A percentile compares a stretch with the other conserved stretches of the same genome.
These are phyloP conservation scores for Sitobion miscanthi DNA, from an alignment of 1,140 invertebrate species.

Conservation along the genomic window DNA sequence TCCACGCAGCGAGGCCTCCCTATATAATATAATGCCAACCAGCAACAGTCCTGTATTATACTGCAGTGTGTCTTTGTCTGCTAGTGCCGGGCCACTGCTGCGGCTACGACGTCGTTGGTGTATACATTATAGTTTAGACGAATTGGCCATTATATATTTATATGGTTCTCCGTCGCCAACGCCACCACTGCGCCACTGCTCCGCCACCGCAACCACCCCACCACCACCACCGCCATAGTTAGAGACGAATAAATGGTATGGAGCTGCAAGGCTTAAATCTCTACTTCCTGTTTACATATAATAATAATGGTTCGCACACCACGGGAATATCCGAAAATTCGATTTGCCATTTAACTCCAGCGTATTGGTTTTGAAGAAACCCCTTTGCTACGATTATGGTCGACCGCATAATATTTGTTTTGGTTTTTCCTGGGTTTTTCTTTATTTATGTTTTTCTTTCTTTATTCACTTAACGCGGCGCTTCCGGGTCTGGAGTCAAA, in stretches of 20 bases:
- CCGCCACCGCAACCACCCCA: too few species aligned
- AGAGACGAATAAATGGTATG: neutral
- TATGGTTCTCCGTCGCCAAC: neutral
- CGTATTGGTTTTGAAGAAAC: neutral
- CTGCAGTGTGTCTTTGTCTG: neutral
- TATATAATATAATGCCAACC: neutral
- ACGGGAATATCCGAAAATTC: conserved; percentile 28
- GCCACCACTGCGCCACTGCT: too few species aligned
- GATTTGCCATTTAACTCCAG: neutral
- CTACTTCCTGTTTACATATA: neutral
- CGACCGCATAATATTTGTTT: conserved; percentile 1
- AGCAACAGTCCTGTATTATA: neutral
- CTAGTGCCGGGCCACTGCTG: neutral
- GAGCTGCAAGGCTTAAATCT: neutral
- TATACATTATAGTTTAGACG: conserved; percentile 15
- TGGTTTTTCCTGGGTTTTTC: neutral
- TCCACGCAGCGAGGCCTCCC: neutral
- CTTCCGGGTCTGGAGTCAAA: neutral
- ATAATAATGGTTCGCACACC: neutral
- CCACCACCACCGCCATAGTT: too few species aligned
- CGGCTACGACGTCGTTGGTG: neutral
- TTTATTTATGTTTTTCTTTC: neutral
- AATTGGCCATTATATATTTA: neutral
- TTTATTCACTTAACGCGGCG: conserved; percentile 19
- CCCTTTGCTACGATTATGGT: neutral